Percentiles rank a stretch among this genome's conserved stretches.
These are phyloP conservation scores for Chanos chanos DNA, from an alignment of 2,797 vertebrate genomes.

Conservation along the genomic window DNA sequence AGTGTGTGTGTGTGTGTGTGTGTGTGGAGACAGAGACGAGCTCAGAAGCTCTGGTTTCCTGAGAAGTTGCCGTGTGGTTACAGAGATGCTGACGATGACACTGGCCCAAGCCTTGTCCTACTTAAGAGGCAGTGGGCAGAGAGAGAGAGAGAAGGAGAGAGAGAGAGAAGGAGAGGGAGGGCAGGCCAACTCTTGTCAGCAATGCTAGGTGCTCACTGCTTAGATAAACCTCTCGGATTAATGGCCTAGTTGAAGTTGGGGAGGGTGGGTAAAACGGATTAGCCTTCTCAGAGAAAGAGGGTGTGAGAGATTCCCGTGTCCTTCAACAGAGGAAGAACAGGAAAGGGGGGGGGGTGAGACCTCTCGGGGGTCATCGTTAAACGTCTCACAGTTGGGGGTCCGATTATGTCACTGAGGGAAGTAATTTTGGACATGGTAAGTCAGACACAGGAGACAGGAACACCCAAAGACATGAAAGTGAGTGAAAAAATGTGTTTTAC, in stretches of 20 bases:
- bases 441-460: not conserved
- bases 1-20: not conserved
- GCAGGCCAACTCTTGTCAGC: slow-evolving; percentile 74
- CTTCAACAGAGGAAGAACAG: slow-evolving; percentile 68
- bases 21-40: too few relatives aligned
- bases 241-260: slow-evolving; percentile 80
- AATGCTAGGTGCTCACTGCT: slow-evolving; percentile 74
- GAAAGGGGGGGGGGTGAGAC: slow-evolving; percentile 11
- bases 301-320: slow-evolving; percentile 76
- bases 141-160: slow-evolving; percentile 10
- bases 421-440: not conserved
- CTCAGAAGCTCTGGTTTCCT: slow-evolving; percentile 63
- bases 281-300: slow-evolving; percentile 76
- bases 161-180: slow-evolving; percentile 42
- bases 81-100: slow-evolving; percentile 74
- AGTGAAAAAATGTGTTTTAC: too few relatives aligned
- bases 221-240: slow-evolving; percentile 82
- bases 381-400: not conserved
- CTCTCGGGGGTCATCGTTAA: not conserved
- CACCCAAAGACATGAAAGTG: slow-evolving; percentile 25
- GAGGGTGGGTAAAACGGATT: slow-evolving; percentile 85
- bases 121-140: slow-evolving; percentile 64
- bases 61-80: slow-evolving; percentile 60
- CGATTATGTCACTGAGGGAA: slow-evolving; percentile 3
- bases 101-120: slow-evolving; percentile 73